A percentile compares a stretch with the other conserved stretches of the same genome.
phyloP scores from a whole-genome alignment of 2,888 invertebrate genomes.

The Nasonia oneida region DNA sequence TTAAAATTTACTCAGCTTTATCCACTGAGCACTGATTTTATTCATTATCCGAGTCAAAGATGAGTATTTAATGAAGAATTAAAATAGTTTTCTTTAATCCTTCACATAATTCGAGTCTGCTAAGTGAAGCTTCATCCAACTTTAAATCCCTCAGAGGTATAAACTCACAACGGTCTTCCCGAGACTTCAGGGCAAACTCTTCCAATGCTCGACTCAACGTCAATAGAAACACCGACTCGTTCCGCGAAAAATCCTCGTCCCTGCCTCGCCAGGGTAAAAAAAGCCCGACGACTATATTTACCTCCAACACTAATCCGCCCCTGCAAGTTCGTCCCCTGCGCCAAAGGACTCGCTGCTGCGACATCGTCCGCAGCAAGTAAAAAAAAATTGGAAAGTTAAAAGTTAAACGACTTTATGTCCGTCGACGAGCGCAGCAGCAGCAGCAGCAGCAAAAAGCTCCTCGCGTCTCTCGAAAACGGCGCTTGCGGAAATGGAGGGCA shows the following conservation, averaged over 20 bases:
- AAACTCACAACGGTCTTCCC: not conserved
- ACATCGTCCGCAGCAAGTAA: not conserved
- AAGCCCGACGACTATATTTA: not conserved
- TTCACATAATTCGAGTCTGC: not conserved
- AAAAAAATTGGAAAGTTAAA: conserved; percentile 35
- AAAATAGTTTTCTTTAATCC: not conserved
- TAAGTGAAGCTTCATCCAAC: not conserved
- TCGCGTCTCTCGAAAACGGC: conserved; percentile 24
- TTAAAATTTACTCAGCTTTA: conserved; percentile 38
- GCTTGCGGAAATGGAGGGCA: not conserved
- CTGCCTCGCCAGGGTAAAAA: not conserved
- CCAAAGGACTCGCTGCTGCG: not conserved
- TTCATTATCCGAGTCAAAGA: conserved; percentile 7
- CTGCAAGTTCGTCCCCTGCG: not conserved
- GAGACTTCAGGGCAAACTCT: not conserved
- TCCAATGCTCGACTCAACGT: not conserved
- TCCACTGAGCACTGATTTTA: conserved; percentile 9
- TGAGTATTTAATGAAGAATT: conserved; percentile 17
- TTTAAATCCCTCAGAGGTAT: not conserved
- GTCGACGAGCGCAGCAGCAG: not conserved
- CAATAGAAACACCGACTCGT: not conserved
- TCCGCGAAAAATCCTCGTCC: not conserved
- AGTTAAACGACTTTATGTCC: conserved; percentile 50
- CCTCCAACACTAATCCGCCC: not conserved
- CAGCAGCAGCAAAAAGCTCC: not conserved